Evolutionary conservation across 2,797 vertebrate genomes (phyloP).

Genomic region (Melanotaenia boesemani): DNA sequence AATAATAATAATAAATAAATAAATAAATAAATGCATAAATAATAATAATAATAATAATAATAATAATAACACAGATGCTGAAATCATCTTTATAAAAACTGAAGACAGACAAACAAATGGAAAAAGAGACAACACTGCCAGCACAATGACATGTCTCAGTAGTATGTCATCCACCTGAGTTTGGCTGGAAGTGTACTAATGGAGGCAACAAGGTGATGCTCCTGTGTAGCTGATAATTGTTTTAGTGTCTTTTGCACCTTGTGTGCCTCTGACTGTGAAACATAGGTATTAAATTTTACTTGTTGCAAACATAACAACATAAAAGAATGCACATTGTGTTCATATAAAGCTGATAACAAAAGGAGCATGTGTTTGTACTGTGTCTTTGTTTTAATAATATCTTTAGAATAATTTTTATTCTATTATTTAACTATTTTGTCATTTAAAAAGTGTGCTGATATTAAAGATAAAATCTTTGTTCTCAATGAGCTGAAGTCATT

Average conservation of each 20-base stretch:
- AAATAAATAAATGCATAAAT: constrained; percentile 26
- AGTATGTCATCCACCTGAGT: background rate
- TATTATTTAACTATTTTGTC: background rate
- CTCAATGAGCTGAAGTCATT: constrained; percentile 30
- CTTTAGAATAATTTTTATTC: background rate
- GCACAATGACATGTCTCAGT: constrained; percentile 28
- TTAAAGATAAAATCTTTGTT: constrained; percentile 24
- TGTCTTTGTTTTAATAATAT: too few species aligned
- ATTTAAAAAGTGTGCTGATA: background rate
- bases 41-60: background rate
- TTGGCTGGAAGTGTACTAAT: background rate
- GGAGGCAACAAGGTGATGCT: background rate
- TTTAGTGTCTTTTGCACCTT: background rate
- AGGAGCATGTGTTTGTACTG: background rate
- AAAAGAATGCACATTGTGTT: background rate
- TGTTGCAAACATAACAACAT: background rate
- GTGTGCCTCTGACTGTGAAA: too few species aligned
- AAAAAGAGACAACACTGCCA: background rate
- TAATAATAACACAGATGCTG: constrained; percentile 21
- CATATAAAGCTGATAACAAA: background rate
- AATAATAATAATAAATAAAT: background rate
- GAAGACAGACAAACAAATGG: background rate
- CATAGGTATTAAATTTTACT: background rate
- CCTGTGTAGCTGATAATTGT: background rate
- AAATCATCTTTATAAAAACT: constrained; percentile 22